phyloP scores from a whole-genome alignment of 30 jellyfish, hydroid and myxozoan genomes.

The Hydractinia echinata region DNA sequence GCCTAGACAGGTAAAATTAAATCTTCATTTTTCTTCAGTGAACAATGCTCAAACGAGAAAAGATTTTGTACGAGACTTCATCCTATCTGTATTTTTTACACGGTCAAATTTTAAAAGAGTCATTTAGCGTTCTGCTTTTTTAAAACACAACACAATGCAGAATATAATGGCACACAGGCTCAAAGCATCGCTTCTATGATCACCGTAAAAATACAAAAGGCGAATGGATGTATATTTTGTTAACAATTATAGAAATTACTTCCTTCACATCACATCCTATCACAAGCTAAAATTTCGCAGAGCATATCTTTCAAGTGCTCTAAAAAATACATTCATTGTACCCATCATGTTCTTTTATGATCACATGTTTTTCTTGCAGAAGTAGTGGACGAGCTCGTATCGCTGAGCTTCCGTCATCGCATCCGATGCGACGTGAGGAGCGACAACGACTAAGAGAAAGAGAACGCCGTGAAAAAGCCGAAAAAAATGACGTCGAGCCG shows the following conservation, averaged over 20 bases:
- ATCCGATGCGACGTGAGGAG: constrained; percentile 42
- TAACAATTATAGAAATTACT: too few species aligned
- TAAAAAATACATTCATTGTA: too few species aligned
- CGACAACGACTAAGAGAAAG: constrained; percentile 64
- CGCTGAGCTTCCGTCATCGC: constrained; percentile 27
- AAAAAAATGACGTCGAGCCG: constrained; percentile 25
- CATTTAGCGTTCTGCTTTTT: neutral
- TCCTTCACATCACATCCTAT: too few species aligned
- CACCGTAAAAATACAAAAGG: too few species aligned
- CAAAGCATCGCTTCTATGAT: neutral
- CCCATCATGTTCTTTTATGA: too few species aligned
- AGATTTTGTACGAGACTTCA: neutral
- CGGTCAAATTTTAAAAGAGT: neutral
- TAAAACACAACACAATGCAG: neutral
- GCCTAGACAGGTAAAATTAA: neutral
- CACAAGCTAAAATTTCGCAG: too few species aligned
- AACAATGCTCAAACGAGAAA: neutral
- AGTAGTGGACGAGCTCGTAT: constrained; percentile 24
- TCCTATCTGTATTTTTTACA: neutral
- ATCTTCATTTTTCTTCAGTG: neutral
- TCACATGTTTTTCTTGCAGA: neutral
- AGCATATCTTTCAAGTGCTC: too few species aligned
- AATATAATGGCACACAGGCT: neutral
- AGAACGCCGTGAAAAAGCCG: constrained; percentile 39
- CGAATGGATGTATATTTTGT: too few species aligned